phyloP scores from a whole-genome alignment of 2,797 vertebrate species.

The Cossypha heuglini region DNA sequence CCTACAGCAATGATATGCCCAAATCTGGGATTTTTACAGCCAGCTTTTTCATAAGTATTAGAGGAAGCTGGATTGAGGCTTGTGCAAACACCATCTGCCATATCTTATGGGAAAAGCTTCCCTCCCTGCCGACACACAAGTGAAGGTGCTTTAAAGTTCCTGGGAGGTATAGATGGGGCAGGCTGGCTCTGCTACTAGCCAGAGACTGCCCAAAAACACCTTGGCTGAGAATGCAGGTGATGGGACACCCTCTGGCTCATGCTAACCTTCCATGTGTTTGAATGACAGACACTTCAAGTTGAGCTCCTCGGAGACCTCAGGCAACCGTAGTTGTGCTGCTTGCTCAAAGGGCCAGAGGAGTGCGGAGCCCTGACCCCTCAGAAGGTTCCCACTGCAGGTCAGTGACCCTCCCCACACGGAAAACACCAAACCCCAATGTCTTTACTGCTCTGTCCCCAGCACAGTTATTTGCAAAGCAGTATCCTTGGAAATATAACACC shows the following conservation, averaged over 20 bases:
- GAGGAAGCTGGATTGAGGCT: background rate
- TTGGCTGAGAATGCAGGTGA: background rate
- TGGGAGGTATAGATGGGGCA: background rate
- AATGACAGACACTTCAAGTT: background rate
- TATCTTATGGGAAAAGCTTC: background rate
- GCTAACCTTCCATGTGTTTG: background rate
- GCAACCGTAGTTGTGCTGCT: accelerated
- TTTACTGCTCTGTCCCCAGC: background rate
- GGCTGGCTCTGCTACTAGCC: background rate
- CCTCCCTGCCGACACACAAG: background rate
- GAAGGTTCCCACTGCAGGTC: background rate
- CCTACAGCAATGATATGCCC: background rate
- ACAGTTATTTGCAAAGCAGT: background rate
- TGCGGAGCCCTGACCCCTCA: background rate
- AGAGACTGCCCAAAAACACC: background rate
- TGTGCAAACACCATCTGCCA: background rate
- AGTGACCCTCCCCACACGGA: background rate
- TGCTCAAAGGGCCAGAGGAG: background rate
- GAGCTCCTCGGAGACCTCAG: background rate
- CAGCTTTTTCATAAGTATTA: accelerated
- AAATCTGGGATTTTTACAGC: background rate
- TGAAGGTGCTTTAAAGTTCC: background rate
- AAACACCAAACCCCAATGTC: accelerated
- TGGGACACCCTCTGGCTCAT: background rate
- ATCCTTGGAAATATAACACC: background rate